phyloP scores from a whole-genome alignment of 2,113 vertebrate species.

The Hemiprocne comata region DNA sequence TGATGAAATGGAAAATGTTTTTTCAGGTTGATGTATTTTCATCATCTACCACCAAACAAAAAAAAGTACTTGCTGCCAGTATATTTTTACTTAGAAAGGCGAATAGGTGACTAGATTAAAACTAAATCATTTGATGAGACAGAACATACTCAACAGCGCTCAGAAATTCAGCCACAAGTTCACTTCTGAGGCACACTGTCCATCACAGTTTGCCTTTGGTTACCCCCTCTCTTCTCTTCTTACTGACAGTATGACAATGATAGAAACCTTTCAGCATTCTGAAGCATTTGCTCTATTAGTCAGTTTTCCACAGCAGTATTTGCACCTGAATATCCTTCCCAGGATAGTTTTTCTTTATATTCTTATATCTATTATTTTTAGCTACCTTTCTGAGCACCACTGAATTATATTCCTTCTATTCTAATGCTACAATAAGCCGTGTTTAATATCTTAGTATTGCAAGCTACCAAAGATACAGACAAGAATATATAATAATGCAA shows the following conservation, averaged over 20 bases:
- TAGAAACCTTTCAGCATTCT: not conserved
- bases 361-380: not conserved
- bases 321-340: not conserved
- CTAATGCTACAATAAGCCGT: not conserved
- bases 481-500: not conserved
- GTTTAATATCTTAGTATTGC: not conserved
- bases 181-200: not conserved
- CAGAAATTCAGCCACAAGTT: not conserved
- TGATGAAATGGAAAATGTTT: not conserved
- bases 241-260: fast-evolving
- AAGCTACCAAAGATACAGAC: not conserved
- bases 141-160: not conserved
- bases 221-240: not conserved
- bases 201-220: not conserved
- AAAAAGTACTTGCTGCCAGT: not conserved
- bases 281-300: not conserved
- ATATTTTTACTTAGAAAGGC: not conserved
- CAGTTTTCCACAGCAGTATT: not conserved
- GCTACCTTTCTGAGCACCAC: not conserved
- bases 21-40: not conserved
- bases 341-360: not conserved
- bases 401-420: not conserved
- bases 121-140: not conserved
- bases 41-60: not conserved
- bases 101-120: not conserved